These are phyloP conservation scores for Crypturellus undulatus DNA, from an alignment of 2,113 vertebrate genomes.

Conservation along the genomic window DNA sequence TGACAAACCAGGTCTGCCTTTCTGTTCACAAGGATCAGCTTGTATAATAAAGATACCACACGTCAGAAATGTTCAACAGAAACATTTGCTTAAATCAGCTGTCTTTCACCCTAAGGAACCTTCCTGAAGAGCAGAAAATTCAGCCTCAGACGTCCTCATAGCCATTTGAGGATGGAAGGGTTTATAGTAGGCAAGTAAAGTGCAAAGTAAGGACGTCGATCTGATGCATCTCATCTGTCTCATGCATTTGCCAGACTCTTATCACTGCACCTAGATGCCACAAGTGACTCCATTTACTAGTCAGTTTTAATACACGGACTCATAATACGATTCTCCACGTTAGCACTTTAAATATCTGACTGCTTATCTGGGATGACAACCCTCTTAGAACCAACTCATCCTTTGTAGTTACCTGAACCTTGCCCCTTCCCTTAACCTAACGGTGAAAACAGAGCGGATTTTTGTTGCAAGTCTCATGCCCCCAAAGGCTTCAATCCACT, in stretches of 20 bases:
- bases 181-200: constrained; percentile 21
- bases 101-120: constrained; percentile 43
- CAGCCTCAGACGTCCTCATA: background rate
- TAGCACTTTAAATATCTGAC: constrained; percentile 60
- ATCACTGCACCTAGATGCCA: constrained; percentile 39
- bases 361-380: constrained; percentile 60
- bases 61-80: constrained; percentile 17
- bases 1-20: background rate
- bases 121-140: constrained; percentile 34
- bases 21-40: background rate
- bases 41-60: background rate
- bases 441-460: background rate
- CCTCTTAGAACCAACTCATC: constrained; percentile 55
- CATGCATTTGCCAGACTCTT: constrained; percentile 45
- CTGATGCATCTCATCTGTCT: constrained; percentile 42
- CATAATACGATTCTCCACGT: constrained; percentile 38
- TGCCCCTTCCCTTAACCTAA: background rate
- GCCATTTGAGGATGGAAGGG: background rate
- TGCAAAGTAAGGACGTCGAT: constrained; percentile 18
- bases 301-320: constrained; percentile 45
- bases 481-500: background rate
- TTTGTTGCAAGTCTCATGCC: background rate
- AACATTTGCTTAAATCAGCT: constrained; percentile 29
- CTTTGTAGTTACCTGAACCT: constrained; percentile 12
- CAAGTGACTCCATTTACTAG: constrained; percentile 53